A percentile compares a stretch with the other conserved stretches of the same genome.
Evolutionary conservation across 2,797 vertebrate species (phyloP).

Genomic region (Semotilus atromaculatus): DNA sequence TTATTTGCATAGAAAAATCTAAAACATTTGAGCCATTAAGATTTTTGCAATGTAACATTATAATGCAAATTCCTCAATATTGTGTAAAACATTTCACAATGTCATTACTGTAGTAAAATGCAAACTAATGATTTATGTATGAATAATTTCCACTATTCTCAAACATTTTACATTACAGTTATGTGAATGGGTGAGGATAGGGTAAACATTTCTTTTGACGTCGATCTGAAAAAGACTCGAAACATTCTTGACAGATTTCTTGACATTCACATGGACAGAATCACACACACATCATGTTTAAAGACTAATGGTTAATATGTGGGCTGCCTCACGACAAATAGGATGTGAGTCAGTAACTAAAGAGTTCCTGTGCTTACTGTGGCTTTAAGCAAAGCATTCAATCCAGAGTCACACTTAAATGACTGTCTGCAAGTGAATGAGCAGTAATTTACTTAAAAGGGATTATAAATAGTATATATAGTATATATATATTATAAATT

Average conservation of each 20-base stretch:
- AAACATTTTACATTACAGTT: background rate
- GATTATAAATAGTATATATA: background rate
- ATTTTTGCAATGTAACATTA: background rate
- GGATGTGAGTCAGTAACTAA: background rate
- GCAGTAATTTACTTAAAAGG: conserved; percentile 2
- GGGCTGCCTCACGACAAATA: background rate
- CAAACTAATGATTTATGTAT: background rate
- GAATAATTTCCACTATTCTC: background rate
- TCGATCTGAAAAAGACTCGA: background rate
- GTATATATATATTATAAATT: too few species aligned
- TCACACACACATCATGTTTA: background rate
- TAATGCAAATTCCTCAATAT: background rate
- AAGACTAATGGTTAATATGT: conserved; percentile 16
- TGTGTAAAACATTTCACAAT: background rate
- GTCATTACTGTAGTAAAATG: background rate
- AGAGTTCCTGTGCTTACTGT: background rate
- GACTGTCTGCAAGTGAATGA: background rate
- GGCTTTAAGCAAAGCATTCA: conserved; percentile 18
- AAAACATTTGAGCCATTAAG: background rate
- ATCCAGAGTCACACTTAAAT: background rate
- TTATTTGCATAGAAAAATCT: background rate
- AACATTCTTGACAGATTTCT: background rate
- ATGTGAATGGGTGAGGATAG: background rate
- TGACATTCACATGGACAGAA: background rate
- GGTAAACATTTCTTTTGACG: background rate